Evolutionary conservation across 2,888 invertebrate genomes (phyloP), one percentile per base, ranked within the genome.

Genomic region (Labia minor): DNA sequence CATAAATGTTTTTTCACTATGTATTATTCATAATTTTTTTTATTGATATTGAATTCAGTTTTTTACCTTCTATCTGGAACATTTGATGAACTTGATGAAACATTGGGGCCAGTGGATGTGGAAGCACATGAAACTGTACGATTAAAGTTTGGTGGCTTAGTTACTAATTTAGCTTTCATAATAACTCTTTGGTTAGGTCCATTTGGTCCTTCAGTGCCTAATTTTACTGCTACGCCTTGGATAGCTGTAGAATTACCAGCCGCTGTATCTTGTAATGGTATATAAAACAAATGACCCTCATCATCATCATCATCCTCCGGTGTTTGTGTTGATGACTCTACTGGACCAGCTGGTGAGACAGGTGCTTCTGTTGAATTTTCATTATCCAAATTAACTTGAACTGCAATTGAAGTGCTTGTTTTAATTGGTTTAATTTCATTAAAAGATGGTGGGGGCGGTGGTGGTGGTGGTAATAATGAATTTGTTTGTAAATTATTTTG

Each of bases 161-260:
- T 86, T 10, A 86, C 85, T 11, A 86, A 74, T 65, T 85, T 85
- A 0, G 86, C 86, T 70, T 83, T 81, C 79, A 86, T 82, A 65
- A 81, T 76, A 21, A 86, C 85, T 69, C 83, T 78, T 67, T 85
- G 85, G 73, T 85, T 84, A 0, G 84, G 83, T 1, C 84, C 84
- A 61, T 81, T 82, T 0, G 82, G 81, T 1, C 85, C 85, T 72
- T 85, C 84, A 0, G 85, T 82, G 0, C 84, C 85, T 37, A 86
- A 73, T 73, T 86, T 86, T 1, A 86, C 85, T 1, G 85, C 84
- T 0, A 86, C 86, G 0, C 85, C 85, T 72, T 85, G 84, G 68
- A 85, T 84, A 14, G 75, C 76, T 63, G 79, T 77, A 10, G 66
- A 65, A 65, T 65, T 49, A 14, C 81, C 80, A 0, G 77, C 76